Base-by-base conservation (phyloP, 2,113 vertebrate species). In the Ailuropoda melanoleuca region DNA sequence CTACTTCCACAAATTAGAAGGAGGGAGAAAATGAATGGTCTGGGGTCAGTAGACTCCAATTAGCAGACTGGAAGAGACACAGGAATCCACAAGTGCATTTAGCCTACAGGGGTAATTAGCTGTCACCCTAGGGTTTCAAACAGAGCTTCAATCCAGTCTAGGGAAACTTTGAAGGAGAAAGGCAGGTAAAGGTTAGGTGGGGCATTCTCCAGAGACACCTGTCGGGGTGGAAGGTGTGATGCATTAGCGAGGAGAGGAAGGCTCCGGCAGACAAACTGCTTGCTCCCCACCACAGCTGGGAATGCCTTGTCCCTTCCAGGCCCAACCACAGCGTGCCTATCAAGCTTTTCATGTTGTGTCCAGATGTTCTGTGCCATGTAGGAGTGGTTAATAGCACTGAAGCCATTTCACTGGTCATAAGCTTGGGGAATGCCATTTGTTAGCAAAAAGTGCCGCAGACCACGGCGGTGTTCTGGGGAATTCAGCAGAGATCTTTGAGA, bases 21-120 rank as follows among this genome's bases (percentile, higher is more conserved):
- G 58, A 86, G 58, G 50, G 48, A 93, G 70, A 72, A 93, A 96
- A 93, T 68, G 58, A 94, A 94, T 96, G 78, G 8, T 64, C 83
- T 84, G 72, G 64, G 83, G 78, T 84, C 77, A 80, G 78, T 23
- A 46, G 89, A 70, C 60, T 86, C 72, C 70, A 94, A 39, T 97
- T 83, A 97, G 68, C n/a, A 81, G 48, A 26, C 34, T 21, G 37
- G 77, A 56, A 77, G 15, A 92, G 82, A 92, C 14, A 6, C 10
- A 23, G 83, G 66, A 80, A 62, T 37, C 74, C 34, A 37, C 31
- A 74, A 74, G 78, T 68, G 90, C 50, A 70, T 95, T 96, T 95
- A 70, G 72, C 39, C 84, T 94, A 56, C 4, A 80, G 10, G 55
- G 55, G 13, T 74, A 81, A 64, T 93, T 56, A 48, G 39, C 85